Evolutionary conservation across 2,888 invertebrate genomes (phyloP), one percentile per base, ranked within the genome.

Genomic region (Sycophila texana): DNA sequence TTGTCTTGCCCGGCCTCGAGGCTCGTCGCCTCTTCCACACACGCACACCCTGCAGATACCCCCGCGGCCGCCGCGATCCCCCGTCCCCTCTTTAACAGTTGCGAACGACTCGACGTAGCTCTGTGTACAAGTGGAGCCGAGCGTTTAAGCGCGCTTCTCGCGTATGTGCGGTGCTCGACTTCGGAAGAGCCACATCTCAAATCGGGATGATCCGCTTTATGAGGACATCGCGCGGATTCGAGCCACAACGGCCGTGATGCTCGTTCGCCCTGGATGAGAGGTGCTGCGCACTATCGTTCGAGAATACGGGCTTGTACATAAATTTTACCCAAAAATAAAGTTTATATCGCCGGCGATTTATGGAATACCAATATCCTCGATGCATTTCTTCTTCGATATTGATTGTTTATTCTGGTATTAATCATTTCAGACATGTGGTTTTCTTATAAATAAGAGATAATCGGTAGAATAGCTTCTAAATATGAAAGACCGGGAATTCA

Each of bases 171-270:
- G 55, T 49, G 63, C 70, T 76, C 63, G 55, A 76, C 70, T 68
- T 70, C 61, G 75, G 60, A 68, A 61, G 60, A 75, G 67, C 75
- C 75, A 58, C 70, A 57, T 70, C 76, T 76, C 70, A 61, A 76
- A 76, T 68, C 76, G 67, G 75, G 60, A 68, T 75, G 67, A 75
- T 75, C 75, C 75, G 67, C 68, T 75, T 75, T 75, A 75, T 75
- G 53, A 51, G 39, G 68, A 51, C 74, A 67, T 55, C 55, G 55
- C 68, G n/a, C 16, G 47, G 13, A 20, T 58, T 16, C 18, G 20
- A 47, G 65, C 12, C 10, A 4, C 26, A 53, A 30, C n/a, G 10
- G 53, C 55, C 30, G 26, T 22, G 5, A 16, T 16, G 18, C 18
- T 53, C 30, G 39, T 39, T 39, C 7, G 39, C 39, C 39, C 5